These are phyloP conservation scores for Myrmecophaga tridactyla DNA, from an alignment of 2,113 vertebrate species.

Conservation along the genomic window DNA sequence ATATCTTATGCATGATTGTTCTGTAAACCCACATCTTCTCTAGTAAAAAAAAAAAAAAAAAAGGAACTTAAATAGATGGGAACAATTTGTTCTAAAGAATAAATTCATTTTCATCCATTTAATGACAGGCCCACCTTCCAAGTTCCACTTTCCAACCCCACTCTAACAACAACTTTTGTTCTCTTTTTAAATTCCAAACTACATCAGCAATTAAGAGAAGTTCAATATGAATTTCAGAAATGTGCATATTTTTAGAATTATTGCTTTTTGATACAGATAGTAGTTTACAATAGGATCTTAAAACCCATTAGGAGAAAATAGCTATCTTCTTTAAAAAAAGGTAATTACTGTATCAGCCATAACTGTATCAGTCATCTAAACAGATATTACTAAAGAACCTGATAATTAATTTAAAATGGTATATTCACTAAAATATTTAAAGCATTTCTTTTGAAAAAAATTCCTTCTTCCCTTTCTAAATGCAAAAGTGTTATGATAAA, in stretches of 20 bases:
- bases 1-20: no score
- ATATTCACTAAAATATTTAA: slow-evolving; percentile 24
- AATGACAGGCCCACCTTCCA: not conserved
- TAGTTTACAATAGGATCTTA: not conserved
- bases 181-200: slow-evolving; percentile 8
- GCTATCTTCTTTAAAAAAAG: not conserved
- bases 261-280: not conserved
- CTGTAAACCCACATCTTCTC: no score
- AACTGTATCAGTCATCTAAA: slow-evolving; percentile 22
- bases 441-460: not conserved
- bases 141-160: not conserved
- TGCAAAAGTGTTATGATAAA: not conserved
- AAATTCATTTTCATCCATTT: slow-evolving; percentile 33
- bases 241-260: not conserved
- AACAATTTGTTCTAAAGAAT: slow-evolving; percentile 1
- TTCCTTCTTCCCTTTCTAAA: not conserved
- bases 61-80: slow-evolving; percentile 15
- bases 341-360: no score
- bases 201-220: not conserved
- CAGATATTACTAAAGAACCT: not conserved
- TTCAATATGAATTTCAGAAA: slow-evolving; percentile 46
- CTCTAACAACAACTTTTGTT: slow-evolving; percentile 9
- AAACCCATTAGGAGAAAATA: slow-evolving; percentile 8
- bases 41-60: no score
- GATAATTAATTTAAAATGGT: not conserved